phyloP scores from a whole-genome alignment of 2,888 invertebrate genomes.

The Parnassius orleans region DNA sequence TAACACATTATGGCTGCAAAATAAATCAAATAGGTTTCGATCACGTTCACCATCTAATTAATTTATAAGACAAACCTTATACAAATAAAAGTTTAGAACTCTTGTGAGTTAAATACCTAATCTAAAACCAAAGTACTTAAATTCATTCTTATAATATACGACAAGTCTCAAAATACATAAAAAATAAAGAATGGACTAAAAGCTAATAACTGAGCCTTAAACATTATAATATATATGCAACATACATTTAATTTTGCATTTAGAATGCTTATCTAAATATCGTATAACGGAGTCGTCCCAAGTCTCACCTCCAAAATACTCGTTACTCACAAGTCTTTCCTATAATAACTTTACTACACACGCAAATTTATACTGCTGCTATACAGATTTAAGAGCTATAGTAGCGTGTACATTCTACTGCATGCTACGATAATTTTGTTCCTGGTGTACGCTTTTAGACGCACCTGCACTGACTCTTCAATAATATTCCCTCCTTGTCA shows the following conservation, averaged over 20 bases:
- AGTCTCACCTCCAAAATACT: constrained; percentile 52
- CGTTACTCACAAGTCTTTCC: constrained; percentile 21
- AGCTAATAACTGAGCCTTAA: too few species aligned
- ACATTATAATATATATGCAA: neutral
- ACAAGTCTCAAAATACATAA: too few species aligned
- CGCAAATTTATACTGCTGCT: constrained; percentile 8
- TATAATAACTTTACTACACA: constrained; percentile 2
- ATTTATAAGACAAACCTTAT: too few species aligned
- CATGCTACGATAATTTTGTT: constrained; percentile 33
- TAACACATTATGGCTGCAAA: too few species aligned
- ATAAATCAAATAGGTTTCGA: too few species aligned
- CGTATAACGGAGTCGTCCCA: constrained; percentile 54
- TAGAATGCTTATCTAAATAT: constrained; percentile 39
- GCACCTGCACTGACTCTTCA: constrained; percentile 39
- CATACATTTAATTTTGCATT: constrained; percentile 36
- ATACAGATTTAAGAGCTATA: constrained; percentile 25
- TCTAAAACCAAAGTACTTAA: too few species aligned
- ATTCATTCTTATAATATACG: too few species aligned
- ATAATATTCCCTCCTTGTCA: constrained; percentile 38
- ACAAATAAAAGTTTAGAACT: too few species aligned
- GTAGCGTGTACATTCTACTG: constrained; percentile 25
- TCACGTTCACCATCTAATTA: too few species aligned
- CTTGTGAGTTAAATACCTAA: too few species aligned
- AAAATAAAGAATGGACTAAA: too few species aligned
- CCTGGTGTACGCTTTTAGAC: constrained; percentile 31